Conservation (phyloP, 2,888 invertebrate species). For the Drosophila lutescens region DNA sequence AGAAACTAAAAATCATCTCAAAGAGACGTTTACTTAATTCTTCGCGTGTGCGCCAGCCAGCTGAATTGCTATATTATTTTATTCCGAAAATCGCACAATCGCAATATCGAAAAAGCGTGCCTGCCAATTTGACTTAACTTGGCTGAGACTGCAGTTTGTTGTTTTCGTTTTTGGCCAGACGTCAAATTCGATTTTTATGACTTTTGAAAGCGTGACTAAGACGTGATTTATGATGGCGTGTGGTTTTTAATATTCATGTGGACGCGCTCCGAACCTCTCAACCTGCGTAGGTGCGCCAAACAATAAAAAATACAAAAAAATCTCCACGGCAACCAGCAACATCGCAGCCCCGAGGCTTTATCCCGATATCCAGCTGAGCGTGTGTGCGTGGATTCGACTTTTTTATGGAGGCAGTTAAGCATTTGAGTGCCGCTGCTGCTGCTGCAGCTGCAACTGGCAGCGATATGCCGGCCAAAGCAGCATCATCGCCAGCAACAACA, state of each 20-base stretch:
- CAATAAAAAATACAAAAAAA: conserved; percentile 68
- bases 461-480: conserved; percentile 28
- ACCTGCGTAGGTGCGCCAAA: conserved; percentile 80
- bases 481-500: conserved; percentile 24
- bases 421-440: conserved; percentile 68
- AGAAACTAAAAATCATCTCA: not conserved
- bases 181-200: conserved; percentile 84
- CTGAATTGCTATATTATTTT: conserved; percentile 2
- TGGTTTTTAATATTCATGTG: conserved; percentile 84
- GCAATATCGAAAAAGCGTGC: conserved; percentile 36
- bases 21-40: conserved; percentile 1
- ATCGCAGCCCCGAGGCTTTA: conserved; percentile 24
- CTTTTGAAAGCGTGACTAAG: conserved; percentile 84
- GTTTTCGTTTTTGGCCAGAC: conserved; percentile 54
- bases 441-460: conserved; percentile 41
- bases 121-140: conserved; percentile 44
- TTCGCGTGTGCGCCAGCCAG: conserved; percentile 36
- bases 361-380: conserved; percentile 71
- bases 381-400: conserved; percentile 65
- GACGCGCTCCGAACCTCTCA: conserved; percentile 45
- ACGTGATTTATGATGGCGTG: conserved; percentile 85
- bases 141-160: conserved; percentile 15
- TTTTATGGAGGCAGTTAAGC: conserved; percentile 72
- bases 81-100: not conserved
- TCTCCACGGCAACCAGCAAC: conserved; percentile 42